Base-by-base conservation (phyloP, 2,888 invertebrate species). In the Vanessa cardui region DNA sequence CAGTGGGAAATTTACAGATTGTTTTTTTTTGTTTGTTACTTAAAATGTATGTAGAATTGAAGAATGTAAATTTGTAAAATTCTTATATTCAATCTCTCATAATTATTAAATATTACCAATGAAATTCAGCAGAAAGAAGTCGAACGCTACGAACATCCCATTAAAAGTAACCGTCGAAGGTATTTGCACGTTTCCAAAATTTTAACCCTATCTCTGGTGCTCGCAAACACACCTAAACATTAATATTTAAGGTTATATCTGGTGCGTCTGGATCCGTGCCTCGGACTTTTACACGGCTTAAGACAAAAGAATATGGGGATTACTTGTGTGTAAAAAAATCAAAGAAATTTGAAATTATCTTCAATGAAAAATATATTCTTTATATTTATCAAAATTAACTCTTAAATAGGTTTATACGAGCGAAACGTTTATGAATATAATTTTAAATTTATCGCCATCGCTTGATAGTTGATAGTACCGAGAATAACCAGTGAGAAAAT, bases 241-340 rank as follows among this genome's bases (percentile, higher is more conserved):
- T 85, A 85, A 85, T 85, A 84, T 86, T 86, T 83, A 82, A 82
- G 80, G 79, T 79, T 82, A 76, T 82, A 79, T 80, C 79, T 78
- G 78, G 80, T 78, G 80, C 80, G 83, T 82, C 74, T 81, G 62
- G 66, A 69, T 64, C 63, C 66, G 60, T 44, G 71, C 60, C 74
- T 75, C 71, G 77, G 80, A 79, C 79, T 76, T 75, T 73, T 65
- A 67, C 71, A 69, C 59, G 62, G 66, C 59, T 21, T 49, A 66
- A 68, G 56, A 20, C 26, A 64, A 16, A 63, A 31, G 50, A 44
- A 18, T 26, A 26, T 5, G 15, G 39, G 9, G 12, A 3, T n/a
- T 47, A 26, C 16, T 47, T 21, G 46, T n/a, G 1, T 16, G 6
- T 54, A 31, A 7, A 39, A 39, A 12, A 39, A 9, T 12, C 5